Evolutionary conservation across 2,113 vertebrate genomes (phyloP).

Genomic region (Festucalex cinctus): DNA sequence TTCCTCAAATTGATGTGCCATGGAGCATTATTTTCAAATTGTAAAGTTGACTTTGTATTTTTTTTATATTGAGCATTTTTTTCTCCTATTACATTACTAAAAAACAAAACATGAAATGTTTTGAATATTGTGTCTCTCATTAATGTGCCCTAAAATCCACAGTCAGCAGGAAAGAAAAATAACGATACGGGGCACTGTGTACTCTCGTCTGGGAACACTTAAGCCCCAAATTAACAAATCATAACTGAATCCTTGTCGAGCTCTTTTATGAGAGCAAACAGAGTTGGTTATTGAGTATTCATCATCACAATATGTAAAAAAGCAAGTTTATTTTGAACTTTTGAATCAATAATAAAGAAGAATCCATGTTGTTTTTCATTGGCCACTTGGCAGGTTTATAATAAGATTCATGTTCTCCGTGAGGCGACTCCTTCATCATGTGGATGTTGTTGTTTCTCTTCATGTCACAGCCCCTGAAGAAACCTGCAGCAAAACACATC

Average conservation of each 20-base stretch:
- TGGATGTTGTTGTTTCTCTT: background rate
- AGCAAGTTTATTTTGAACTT: conserved; percentile 55
- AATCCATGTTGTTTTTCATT: conserved; percentile 37
- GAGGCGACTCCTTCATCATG: conserved; percentile 22
- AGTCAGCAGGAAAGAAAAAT: background rate
- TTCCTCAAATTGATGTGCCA: background rate
- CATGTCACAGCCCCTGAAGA: conserved; percentile 68
- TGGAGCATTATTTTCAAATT: background rate
- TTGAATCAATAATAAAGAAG: conserved; percentile 49
- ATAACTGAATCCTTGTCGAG: conserved; percentile 11
- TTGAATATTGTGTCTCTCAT: background rate
- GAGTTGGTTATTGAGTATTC: conserved; percentile 12
- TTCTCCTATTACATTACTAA: too few species aligned
- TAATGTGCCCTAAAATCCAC: background rate
- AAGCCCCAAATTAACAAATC: conserved; percentile 1
- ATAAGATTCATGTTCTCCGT: conserved; percentile 13
- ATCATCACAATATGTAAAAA: conserved; percentile 53
- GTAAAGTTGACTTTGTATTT: background rate
- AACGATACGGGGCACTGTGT: conserved; percentile 3
- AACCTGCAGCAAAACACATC: conserved; percentile 62
- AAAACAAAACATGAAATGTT: too few species aligned
- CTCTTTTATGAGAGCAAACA: conserved; percentile 24
- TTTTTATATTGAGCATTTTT: background rate
- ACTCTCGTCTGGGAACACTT: conserved; percentile 11
- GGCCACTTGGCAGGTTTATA: conserved; percentile 24